Evolutionary conservation across 2,113 vertebrate species (phyloP), one percentile per base, ranked within the genome.

Genomic region (Burhinus bistriatus): DNA sequence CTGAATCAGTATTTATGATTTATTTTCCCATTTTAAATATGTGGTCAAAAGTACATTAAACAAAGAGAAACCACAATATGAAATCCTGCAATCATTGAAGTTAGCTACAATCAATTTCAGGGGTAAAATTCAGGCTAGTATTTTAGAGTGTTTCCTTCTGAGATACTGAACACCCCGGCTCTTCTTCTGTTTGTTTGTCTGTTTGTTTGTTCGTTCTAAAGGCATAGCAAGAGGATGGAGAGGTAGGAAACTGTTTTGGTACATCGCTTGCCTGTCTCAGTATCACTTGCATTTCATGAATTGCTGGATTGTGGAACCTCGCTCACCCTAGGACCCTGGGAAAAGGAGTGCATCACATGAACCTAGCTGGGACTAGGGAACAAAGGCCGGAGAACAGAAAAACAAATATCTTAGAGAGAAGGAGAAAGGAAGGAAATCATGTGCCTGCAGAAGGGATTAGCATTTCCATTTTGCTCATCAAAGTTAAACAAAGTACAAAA

Each of bases 401-500:
- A 94, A 86, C 79, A 96, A 96, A 94, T 58, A 58, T 47, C 54
- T 94, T 47, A 5, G 62, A 83, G 61, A 95, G 69, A 68, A 95
- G 88, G 83, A 83, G 86, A 94, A 90, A 96, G 90, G 90, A 97
- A 96, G 95, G 93, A 96, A 97, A 86, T 81, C 76, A 86, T 94
- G 83, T 90, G 90, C 81, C 95, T 93, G 51, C 88, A 94, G 79
- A 96, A 89, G 79, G 90, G 95, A 97, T 97, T 97, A 96, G 57
- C 90, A 93, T 95, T 93, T 96, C 87, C 76, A 97, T 96, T 97
- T 94, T 90, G 71, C 79, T 93, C 93, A 92, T 95, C 97, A 92
- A 94, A 97, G 93, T 93, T 88, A 95, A 95, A 88, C 93, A 95
- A 90, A 96, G 72, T 62, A 96, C 88, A 97, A 94, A 97, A 88